Conservation (phyloP, 2,797 vertebrate genomes). For the Acanthurus tractus region DNA sequence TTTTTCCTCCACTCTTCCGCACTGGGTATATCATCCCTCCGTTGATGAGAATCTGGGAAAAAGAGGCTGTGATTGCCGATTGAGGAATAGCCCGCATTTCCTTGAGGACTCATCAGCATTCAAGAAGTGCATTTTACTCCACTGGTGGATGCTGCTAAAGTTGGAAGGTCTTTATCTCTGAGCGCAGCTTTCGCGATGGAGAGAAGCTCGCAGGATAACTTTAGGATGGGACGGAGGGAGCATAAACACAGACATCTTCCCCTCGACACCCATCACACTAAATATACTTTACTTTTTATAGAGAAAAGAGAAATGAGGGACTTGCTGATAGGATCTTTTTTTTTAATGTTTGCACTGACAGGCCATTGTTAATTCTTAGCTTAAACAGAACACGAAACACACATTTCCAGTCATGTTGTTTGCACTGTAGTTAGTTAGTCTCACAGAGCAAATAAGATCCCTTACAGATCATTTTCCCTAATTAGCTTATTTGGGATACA, state of each 20-base stretch:
- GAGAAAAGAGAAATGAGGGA: constrained; percentile 64
- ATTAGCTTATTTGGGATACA: constrained; percentile 66
- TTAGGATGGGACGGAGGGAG: constrained; percentile 35
- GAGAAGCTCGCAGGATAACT: constrained; percentile 48
- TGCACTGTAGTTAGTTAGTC: constrained; percentile 40
- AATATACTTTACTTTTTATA: constrained; percentile 64
- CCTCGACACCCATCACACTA: constrained; percentile 57
- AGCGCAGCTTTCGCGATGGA: constrained; percentile 69
- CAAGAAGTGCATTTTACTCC: constrained; percentile 55
- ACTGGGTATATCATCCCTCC: constrained; percentile 60
- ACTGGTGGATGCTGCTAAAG: constrained; percentile 60
- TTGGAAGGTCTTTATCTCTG: constrained; percentile 72
- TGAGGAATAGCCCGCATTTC: constrained; percentile 70
- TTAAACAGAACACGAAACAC: constrained; percentile 47
- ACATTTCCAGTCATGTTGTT: constrained; percentile 56
- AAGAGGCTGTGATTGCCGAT: constrained; percentile 65
- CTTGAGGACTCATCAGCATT: constrained; percentile 68
- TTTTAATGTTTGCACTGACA: constrained; percentile 61
- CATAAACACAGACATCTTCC: constrained; percentile 60
- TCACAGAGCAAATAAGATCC: constrained; percentile 42
- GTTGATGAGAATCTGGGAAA: constrained; percentile 75
- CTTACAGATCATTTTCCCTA: constrained; percentile 52
- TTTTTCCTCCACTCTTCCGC: constrained; percentile 49
- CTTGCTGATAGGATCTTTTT: constrained; percentile 50
- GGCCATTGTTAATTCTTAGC: constrained; percentile 47